Base-by-base conservation (phyloP, 2,797 vertebrate genomes). In the Cyprinodon diabolis region DNA sequence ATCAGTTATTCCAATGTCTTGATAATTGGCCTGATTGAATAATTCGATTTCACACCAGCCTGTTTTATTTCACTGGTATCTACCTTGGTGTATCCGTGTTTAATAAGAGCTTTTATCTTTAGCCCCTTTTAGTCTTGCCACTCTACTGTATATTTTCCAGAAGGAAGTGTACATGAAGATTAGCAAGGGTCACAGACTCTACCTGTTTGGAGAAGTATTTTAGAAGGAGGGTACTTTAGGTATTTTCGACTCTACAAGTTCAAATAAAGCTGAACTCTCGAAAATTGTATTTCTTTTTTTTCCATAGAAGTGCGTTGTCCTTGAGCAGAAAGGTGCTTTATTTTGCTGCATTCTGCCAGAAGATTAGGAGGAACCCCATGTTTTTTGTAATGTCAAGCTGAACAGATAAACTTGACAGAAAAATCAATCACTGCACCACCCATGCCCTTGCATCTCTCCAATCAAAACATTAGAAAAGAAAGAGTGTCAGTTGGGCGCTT, bases 401-500 rank as follows among this genome's bases (percentile, higher is more conserved):
- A 69, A 68, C 21, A 37, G 37, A 30, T 68, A 5, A 21, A 37
- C 9, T 49, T 56, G 6, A 56, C 13, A 62, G 23, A 62, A 62
- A 21, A 45, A 62, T 65, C 15, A 9, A 30, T 56, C 9, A 56
- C 13, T 52, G 56, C 60, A 30, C n/a, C 60, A 30, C 69, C 15
- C 65, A 66, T 37, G 54, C 30, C 51, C 6, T 10, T 69, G 40
- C 21, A 30, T 75, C 66, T 71, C 4, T 63, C 45, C 60, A 66
- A 74, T 60, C 57, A 66, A 76, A 77, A 78, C 76, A 75, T 70
- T 70, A 69, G 30, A 83, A 81, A 52, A 66, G 15, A 84, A 82
- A 60, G 73, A 68, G 14, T 57, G 51, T 73, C 77, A 75, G 65
- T 35, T 48, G 66, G 57, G 71, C 75, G 72, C 77, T 84, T 86